Base-by-base conservation (phyloP, 2,888 invertebrate genomes). In the Amphipoea lucens region DNA sequence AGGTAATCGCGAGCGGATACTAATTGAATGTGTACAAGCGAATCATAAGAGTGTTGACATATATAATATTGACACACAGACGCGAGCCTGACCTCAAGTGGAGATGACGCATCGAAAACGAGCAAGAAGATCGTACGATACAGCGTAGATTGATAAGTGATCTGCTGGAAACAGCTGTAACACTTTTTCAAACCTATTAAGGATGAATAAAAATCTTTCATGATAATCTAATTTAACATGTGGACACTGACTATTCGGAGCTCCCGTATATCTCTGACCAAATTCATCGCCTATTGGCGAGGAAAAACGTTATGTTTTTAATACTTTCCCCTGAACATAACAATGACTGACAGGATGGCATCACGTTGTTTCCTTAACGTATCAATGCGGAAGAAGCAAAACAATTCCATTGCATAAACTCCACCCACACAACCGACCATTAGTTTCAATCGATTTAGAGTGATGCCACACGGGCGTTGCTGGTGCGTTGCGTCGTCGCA, bases 311-410 rank as follows among this genome's bases (percentile, higher is more conserved):
- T 23, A 48, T 48, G 45, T 40, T 66, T 42, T 76, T 20, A 51
- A 36, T 17, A 62, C 67, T 80, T 78, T 80, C 78, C 60, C 36
- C n/a, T 45, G 54, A 60, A 36, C 17, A 45, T 63, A 29, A 78
- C 23, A 42, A 4, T 77, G 29, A 65, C 20, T 60, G 79, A 36
- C 79, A 78, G 78, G 67, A 83, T 83, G 60, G 36, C 42, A 54
- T n/a, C 54, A 78, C 36, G 0, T 79, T 67, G 51, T 48, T 71
- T 80, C 54, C 62, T 57, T 72, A 73, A 67, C 36, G 57, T 17
- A 67, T n/a, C 67, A 69, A 81, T 48, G 60, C 82, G 82, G 82
- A 85, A 82, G 82, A 81, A 45, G 7, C 45, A 51, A 70, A 73
- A 74, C 23, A 67, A 70, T 45, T 54, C 40, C 40, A 72, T 68